Base-by-base conservation (phyloP, 2,888 invertebrate genomes). In the Quadroppia sp. region DNA sequence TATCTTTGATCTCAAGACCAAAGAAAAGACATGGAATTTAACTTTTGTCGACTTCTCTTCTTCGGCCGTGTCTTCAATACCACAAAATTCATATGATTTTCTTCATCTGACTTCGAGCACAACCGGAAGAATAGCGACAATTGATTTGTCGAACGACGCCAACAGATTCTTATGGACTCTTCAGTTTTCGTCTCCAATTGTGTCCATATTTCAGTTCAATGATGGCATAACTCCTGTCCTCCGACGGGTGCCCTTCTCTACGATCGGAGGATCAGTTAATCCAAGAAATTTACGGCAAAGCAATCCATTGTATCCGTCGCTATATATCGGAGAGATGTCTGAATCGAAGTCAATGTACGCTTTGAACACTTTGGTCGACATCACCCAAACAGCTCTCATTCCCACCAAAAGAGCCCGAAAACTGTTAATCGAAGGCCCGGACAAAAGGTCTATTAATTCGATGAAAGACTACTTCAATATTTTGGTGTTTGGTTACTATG, bases 31-130 rank as follows among this genome's bases (percentile, higher is more conserved):
- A 81, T 89, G 97, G 97, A 98, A 99, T 84, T 92, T 97, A 6
- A 97, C 97, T 0, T 98, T 92, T 84, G 92, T 89, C 80, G 97
- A 97, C 83, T 99, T 98, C 82, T 90, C 95, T 1, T 89, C 93
- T 0, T 87, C 87, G 23, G 76, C 72, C 0, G 82, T 84, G 0
- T 32, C 36, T 23, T 53, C 75, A 20, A 75, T 75, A 36, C 25
- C 72, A 30, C 74, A 75, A 72, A 73, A 50, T 59, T n/a, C 61
- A 15, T 73, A 75, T 17, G 94, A 91, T 80, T 87, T 90, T 78
- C 88, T 90, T 15, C 95, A 96, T 82, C 90, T 95, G 81, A 89
- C 94, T 0, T 92, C 93, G 0, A 94, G 94, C 78, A 92, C 93
- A 0, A 90, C 88, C 78, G 96, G 96, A 0, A 86, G 89, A 73